phyloP scores from a whole-genome alignment of 2,888 invertebrate species.

The Heterodera filipjevi region DNA sequence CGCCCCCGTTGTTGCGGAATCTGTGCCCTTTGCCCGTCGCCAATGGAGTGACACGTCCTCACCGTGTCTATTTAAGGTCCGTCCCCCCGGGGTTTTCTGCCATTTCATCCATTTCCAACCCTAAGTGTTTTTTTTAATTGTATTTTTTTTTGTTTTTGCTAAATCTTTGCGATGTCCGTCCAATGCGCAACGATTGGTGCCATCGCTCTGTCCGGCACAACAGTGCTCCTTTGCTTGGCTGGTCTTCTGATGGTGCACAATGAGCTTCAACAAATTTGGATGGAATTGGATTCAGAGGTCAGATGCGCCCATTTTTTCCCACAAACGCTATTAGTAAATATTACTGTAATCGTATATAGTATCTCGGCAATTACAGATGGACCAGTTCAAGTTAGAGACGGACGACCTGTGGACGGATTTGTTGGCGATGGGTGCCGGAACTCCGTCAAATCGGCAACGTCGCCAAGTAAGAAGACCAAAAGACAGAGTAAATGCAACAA shows the following conservation, averaged over 20 bases:
- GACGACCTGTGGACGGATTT: constrained; percentile 58
- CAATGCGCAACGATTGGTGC: constrained; percentile 58
- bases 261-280: constrained; percentile 60
- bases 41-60: not conserved
- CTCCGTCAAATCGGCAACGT: constrained; percentile 57
- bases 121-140: too few relatives aligned
- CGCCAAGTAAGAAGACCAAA: constrained; percentile 45
- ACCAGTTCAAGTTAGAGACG: constrained; percentile 27
- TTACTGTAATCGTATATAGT: not conserved
- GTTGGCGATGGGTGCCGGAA: constrained; percentile 62
- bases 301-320: constrained; percentile 47
- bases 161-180: constrained; percentile 48
- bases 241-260: constrained; percentile 55
- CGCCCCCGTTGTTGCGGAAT: not conserved
- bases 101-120: too few relatives aligned
- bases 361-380: constrained; percentile 1
- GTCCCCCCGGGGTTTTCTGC: not conserved
- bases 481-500: constrained; percentile 37
- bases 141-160: not conserved
- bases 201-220: constrained; percentile 57
- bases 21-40: not conserved
- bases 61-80: not conserved
- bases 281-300: constrained; percentile 61
- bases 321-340: not conserved
- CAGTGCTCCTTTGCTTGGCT: constrained; percentile 55